phyloP scores from a whole-genome alignment of 2,888 invertebrate species.

The Bibio marci region DNA sequence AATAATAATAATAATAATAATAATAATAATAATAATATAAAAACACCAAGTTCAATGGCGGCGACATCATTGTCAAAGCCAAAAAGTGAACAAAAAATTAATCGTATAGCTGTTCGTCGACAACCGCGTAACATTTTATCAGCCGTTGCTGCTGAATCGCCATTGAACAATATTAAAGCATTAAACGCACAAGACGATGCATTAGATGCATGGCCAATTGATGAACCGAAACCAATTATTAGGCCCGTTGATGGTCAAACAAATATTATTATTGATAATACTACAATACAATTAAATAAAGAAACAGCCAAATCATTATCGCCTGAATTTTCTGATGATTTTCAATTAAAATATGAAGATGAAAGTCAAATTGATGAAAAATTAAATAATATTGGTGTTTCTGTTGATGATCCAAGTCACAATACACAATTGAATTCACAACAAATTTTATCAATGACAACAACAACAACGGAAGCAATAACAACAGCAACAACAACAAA shows the following conservation, averaged over 20 bases:
- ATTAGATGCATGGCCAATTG: conserved; percentile 21
- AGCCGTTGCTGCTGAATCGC: neutral
- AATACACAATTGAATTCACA: too few species aligned
- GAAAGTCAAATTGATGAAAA: conserved; percentile 26
- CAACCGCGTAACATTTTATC: conserved; percentile 18
- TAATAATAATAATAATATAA: conserved; percentile 13
- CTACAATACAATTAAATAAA: neutral
- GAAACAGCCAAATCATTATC: neutral
- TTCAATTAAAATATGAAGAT: conserved; percentile 41
- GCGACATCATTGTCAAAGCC: conserved; percentile 17
- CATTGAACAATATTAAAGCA: conserved; percentile 13
- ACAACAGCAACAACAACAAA: neutral
- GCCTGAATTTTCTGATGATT: conserved; percentile 31
- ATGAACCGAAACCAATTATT: conserved; percentile 1
- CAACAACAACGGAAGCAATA: neutral
- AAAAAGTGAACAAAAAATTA: conserved; percentile 13
- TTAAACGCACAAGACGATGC: conserved; percentile 19
- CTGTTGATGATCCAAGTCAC: conserved; percentile 7
- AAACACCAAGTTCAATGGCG: conserved; percentile 9
- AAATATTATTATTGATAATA: neutral
- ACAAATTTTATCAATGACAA: too few species aligned
- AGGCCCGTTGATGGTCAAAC: conserved; percentile 8
- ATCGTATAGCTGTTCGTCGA: conserved; percentile 24
- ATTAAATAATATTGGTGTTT: too few species aligned
- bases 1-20: too few species aligned